Evolutionary conservation across 2,797 vertebrate genomes (phyloP).

Genomic region (Florisuga fusca): DNA sequence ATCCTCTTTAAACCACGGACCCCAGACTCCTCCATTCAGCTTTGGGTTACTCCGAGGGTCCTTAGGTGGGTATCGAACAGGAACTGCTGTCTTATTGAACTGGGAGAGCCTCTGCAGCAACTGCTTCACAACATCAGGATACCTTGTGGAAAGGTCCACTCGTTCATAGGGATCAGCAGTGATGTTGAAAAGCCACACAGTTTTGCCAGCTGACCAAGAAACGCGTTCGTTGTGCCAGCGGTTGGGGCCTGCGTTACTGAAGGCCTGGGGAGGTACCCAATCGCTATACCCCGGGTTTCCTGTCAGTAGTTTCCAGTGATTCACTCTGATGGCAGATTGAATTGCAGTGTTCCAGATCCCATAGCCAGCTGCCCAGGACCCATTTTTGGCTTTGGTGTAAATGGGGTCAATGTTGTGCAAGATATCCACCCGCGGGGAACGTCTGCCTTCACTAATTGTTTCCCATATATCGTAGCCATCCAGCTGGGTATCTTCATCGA

Average conservation of each 20-base stretch:
- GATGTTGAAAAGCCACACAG: slow-evolving; percentile 97
- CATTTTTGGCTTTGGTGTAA: slow-evolving; percentile 92
- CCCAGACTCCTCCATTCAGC: slow-evolving; percentile 96
- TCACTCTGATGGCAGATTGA: slow-evolving; percentile 92
- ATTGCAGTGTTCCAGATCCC: slow-evolving; percentile 96
- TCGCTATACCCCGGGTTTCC: slow-evolving; percentile 94
- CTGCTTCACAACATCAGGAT: slow-evolving; percentile 91
- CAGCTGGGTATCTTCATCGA: slow-evolving; percentile 90
- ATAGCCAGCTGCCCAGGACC: slow-evolving; percentile 93
- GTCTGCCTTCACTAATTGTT: slow-evolving; percentile 92
- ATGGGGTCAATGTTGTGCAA: slow-evolving; percentile 97
- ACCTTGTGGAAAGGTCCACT: slow-evolving; percentile 88
- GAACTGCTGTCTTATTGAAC: slow-evolving; percentile 92
- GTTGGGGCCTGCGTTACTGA: slow-evolving; percentile 87
- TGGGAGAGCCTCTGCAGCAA: slow-evolving; percentile 88
- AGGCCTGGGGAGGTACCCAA: slow-evolving; percentile 97
- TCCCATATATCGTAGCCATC: slow-evolving; percentile 98
- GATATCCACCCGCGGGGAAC: slow-evolving; percentile 93
- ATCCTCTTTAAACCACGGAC: slow-evolving; percentile 93
- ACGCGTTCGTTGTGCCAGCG: slow-evolving; percentile 92
- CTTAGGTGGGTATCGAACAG: slow-evolving; percentile 92
- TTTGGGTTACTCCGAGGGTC: slow-evolving; percentile 95
- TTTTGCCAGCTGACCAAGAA: slow-evolving; percentile 89
- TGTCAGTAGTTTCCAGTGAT: slow-evolving; percentile 95
- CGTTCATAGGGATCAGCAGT: slow-evolving; percentile 94